phyloP scores from a whole-genome alignment of 2,113 vertebrate species.

The Syngnathus typhle region DNA sequence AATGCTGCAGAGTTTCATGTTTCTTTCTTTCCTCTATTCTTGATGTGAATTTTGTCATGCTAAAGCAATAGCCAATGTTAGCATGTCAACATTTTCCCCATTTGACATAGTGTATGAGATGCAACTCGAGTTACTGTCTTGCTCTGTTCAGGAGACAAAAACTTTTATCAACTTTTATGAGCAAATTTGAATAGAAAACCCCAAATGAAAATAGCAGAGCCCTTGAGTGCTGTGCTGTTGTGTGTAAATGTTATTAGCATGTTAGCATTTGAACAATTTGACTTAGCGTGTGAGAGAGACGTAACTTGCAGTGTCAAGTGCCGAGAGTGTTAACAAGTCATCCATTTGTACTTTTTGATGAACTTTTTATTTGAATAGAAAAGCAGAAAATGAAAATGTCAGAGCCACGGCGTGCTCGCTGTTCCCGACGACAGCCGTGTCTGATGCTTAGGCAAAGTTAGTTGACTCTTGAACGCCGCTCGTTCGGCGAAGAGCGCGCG shows the following conservation, averaged over 20 bases:
- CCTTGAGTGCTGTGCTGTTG: not conserved
- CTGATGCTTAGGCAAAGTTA: conserved; percentile 26
- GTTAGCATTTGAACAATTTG: no score
- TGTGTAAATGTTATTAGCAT: no score
- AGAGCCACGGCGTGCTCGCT: not conserved
- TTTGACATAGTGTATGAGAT: not conserved
- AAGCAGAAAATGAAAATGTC: not conserved
- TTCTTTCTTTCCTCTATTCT: not conserved
- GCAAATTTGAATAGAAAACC: not conserved
- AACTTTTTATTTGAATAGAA: not conserved
- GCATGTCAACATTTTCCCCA: not conserved
- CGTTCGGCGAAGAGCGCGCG: conserved; percentile 1
- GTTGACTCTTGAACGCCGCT: conserved; percentile 25
- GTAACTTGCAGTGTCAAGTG: no score
- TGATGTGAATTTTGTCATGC: no score
- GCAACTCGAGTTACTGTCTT: not conserved
- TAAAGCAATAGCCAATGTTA: not conserved
- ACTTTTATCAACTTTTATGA: not conserved
- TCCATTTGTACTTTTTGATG: not conserved
- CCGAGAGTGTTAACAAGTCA: not conserved
- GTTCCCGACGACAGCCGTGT: conserved; percentile 7
- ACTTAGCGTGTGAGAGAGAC: no score
- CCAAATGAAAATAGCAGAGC: not conserved
- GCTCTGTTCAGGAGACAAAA: not conserved
- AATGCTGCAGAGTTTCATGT: conserved; percentile 21